phyloP scores from a whole-genome alignment of 2,797 vertebrate species.

The Enteromius paludinosus region DNA sequence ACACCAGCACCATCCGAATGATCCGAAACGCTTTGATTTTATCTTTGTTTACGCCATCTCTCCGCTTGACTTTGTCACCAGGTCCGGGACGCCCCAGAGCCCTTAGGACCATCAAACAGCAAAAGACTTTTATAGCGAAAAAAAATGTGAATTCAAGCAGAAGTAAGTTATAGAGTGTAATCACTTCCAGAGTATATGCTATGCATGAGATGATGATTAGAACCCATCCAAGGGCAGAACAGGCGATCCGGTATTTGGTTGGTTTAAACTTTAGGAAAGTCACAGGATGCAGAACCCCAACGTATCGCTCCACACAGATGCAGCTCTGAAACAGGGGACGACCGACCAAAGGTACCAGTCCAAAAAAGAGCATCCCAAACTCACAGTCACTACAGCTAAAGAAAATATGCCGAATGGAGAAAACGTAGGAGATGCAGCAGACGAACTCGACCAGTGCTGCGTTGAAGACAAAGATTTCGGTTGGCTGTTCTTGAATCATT shows the following conservation, averaged over 20 bases:
- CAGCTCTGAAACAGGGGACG: conserved; percentile 21
- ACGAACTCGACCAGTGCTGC: neutral
- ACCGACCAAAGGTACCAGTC: neutral
- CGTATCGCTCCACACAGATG: conserved; percentile 21
- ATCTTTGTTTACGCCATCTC: neutral
- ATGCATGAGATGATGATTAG: neutral
- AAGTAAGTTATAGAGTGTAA: neutral
- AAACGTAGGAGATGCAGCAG: neutral
- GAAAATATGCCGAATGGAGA: neutral
- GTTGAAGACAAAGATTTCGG: conserved; percentile 19
- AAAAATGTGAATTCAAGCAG: neutral
- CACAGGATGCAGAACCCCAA: conserved; percentile 14
- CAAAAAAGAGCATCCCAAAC: neutral
- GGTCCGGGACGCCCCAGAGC: conserved; percentile 3
- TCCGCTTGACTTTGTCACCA: neutral
- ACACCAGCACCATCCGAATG: neutral
- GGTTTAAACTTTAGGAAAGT: conserved; percentile 17
- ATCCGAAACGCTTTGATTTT: conserved; percentile 24
- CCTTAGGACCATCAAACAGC: conserved; percentile 26
- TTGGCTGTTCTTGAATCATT: conserved; percentile 10
- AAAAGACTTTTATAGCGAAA: neutral
- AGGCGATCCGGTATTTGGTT: conserved; percentile 1
- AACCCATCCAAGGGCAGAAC: neutral
- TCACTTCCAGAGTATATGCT: neutral
- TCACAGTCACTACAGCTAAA: conserved; percentile 1